Percentiles rank a stretch among this genome's conserved stretches.
Evolutionary conservation across 2,888 invertebrate genomes (phyloP).

Genomic region (Campoplex nolae): DNA sequence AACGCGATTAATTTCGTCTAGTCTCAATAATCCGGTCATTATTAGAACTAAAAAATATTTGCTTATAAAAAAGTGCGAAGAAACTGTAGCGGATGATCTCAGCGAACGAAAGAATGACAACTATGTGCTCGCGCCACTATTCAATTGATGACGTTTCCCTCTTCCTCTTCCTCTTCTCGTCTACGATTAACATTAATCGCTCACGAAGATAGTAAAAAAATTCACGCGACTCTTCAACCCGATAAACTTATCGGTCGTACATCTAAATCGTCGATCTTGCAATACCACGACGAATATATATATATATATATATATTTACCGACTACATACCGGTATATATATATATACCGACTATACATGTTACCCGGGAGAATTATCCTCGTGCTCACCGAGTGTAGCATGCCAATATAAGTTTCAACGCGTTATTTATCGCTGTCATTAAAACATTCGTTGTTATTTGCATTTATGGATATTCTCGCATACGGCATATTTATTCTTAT

Average conservation of each 20-base stretch:
- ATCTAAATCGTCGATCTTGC: conserved; percentile 18
- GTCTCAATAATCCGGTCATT: neutral
- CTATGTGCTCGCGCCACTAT: neutral
- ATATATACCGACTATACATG: neutral
- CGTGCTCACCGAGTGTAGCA: neutral
- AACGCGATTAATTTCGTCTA: neutral
- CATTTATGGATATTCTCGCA: neutral
- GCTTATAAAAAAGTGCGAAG: neutral
- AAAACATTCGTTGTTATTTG: neutral
- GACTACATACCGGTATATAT: too few relatives aligned
- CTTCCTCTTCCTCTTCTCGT: neutral
- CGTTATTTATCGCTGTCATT: neutral
- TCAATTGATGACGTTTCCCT: neutral
- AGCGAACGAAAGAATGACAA: neutral
- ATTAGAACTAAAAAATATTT: neutral
- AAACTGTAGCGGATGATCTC: neutral
- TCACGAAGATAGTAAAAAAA: conserved; percentile 2
- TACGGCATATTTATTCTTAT: neutral
- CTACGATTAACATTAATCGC: neutral
- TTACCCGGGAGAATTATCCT: neutral
- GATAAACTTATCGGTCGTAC: conserved; percentile 3
- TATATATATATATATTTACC: too few relatives aligned
- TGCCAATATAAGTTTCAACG: neutral
- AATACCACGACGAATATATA: neutral
- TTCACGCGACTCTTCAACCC: neutral